These are phyloP conservation scores for Cliona cf. orientalis DNA, from an alignment of 37 sponge, comb jelly and placozoan genomes.

Conservation along the genomic window DNA sequence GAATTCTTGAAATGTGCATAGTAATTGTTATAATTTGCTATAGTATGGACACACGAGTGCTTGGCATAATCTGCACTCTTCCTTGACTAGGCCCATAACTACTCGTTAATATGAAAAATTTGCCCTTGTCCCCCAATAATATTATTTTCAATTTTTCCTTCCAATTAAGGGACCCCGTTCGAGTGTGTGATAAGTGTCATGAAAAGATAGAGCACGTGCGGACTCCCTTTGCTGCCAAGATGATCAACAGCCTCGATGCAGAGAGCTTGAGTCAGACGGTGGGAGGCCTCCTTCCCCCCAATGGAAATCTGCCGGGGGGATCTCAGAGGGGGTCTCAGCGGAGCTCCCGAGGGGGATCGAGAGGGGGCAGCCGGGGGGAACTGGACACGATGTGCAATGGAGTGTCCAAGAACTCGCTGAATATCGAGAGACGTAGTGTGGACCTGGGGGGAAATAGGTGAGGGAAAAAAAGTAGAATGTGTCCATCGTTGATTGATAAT, in stretches of 20 bases:
- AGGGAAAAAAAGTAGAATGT: neutral
- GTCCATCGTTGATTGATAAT: neutral
- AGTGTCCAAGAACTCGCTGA: conserved; percentile 37
- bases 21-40: too few relatives aligned
- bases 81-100: neutral
- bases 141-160: neutral
- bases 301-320: neutral
- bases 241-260: conserved; percentile 35
- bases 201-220: conserved; percentile 28
- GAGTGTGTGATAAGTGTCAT: conserved; percentile 59
- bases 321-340: neutral
- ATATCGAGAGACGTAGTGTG: conserved; percentile 34
- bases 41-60: too few relatives aligned
- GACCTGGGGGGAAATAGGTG: conserved; percentile 39
- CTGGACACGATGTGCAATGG: neutral
- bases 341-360: neutral
- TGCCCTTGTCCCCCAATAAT: neutral
- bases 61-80: too few relatives aligned
- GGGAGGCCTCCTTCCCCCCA: neutral
- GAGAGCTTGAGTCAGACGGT: neutral
- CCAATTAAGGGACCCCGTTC: conserved; percentile 48
- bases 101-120: neutral
- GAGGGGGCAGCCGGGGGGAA: neutral
- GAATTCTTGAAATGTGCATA: too few relatives aligned
- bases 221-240: conserved; percentile 36